These are phyloP conservation scores for Idaea aversata DNA, from an alignment of 2,888 invertebrate species.

Conservation along the genomic window DNA sequence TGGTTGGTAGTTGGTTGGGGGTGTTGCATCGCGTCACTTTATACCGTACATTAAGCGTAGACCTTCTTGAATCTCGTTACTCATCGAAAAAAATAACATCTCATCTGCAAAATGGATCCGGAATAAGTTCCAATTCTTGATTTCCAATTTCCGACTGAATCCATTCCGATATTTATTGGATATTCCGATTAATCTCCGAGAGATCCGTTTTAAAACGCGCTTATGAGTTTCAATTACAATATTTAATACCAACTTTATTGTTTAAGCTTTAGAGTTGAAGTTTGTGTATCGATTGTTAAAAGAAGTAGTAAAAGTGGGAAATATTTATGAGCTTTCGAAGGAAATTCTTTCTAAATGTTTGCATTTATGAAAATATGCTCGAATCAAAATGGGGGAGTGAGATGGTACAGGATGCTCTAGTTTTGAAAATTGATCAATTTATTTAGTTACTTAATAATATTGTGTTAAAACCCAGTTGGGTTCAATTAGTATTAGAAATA, in stretches of 20 bases:
- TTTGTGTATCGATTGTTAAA: slow-evolving; percentile 32
- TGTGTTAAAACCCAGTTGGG: too few relatives aligned
- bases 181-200: slow-evolving; percentile 72
- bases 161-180: slow-evolving; percentile 76
- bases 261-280: slow-evolving; percentile 31
- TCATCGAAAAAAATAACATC: slow-evolving; percentile 65
- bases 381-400: slow-evolving; percentile 58
- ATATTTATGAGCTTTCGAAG: slow-evolving; percentile 79
- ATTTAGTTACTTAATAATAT: background rate
- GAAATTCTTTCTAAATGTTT: slow-evolving; percentile 79
- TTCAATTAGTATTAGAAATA: too few relatives aligned
- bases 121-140: slow-evolving; percentile 75
- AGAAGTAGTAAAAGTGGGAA: slow-evolving; percentile 73
- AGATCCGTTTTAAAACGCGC: slow-evolving; percentile 71
- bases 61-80: slow-evolving; percentile 30
- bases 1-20: too few relatives aligned
- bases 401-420: slow-evolving; percentile 41
- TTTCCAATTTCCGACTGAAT: slow-evolving; percentile 74
- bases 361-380: slow-evolving; percentile 81
- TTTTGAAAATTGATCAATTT: slow-evolving; percentile 5
- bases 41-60: background rate
- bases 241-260: slow-evolving; percentile 36
- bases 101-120: slow-evolving; percentile 73
- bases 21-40: background rate
- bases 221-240: slow-evolving; percentile 49